Evolutionary conservation across 2,888 invertebrate species (phyloP).

Genomic region (Chrysolina oricalcia): DNA sequence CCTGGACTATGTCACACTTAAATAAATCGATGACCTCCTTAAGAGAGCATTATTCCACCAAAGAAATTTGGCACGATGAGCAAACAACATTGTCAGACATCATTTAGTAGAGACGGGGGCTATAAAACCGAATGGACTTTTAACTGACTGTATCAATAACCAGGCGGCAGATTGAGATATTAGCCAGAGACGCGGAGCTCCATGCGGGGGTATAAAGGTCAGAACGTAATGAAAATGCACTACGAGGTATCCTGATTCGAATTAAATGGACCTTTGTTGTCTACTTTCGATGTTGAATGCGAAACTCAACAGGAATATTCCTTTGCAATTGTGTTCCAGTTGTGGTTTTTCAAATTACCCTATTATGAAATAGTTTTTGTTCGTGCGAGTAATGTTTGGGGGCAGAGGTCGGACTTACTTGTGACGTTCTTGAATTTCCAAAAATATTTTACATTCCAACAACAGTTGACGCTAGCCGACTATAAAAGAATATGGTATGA

Average conservation of each 20-base stretch:
- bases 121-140: constrained; percentile 10
- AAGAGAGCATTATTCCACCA: constrained; percentile 14
- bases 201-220: constrained; percentile 3
- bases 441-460: too few relatives aligned
- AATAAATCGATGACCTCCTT: constrained; percentile 23
- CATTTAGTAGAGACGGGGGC: constrained; percentile 1
- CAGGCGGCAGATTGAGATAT: neutral
- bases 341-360: too few relatives aligned
- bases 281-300: neutral
- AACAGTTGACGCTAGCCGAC: too few relatives aligned
- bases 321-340: too few relatives aligned
- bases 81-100: constrained; percentile 17
- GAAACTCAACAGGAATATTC: neutral
- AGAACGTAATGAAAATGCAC: constrained; percentile 3
- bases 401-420: too few relatives aligned
- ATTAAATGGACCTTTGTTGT: neutral
- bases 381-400: too few relatives aligned
- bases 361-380: too few relatives aligned
- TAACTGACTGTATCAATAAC: constrained; percentile 5
- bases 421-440: too few relatives aligned
- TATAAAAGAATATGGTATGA: too few relatives aligned
- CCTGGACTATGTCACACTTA: neutral
- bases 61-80: constrained; percentile 20
- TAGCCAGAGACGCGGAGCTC: neutral
- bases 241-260: too few relatives aligned